phyloP scores from a whole-genome alignment of 1,140 invertebrate genomes.

The Bombus ignitus region DNA sequence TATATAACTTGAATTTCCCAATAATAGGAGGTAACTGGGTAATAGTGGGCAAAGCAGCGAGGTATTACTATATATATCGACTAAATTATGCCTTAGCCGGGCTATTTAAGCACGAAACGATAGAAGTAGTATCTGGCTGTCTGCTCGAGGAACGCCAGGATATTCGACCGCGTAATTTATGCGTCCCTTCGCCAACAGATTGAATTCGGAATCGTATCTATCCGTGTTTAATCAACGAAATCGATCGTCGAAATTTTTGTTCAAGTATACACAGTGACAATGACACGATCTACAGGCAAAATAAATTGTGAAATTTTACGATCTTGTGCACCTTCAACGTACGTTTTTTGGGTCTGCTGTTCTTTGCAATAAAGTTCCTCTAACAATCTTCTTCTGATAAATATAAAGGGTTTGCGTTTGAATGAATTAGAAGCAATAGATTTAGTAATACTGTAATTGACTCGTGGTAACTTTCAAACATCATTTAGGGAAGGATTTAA shows the following conservation, averaged over 20 bases:
- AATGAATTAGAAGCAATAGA: no score
- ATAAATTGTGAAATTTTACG: no score
- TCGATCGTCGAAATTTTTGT: not conserved
- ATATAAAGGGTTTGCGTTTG: no score
- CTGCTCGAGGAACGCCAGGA: not conserved
- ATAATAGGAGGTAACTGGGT: constrained; percentile 53
- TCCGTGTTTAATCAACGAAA: not conserved
- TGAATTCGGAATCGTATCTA: not conserved
- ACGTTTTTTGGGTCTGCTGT: no score
- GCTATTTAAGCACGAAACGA: constrained; percentile 45
- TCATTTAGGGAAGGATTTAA: not conserved
- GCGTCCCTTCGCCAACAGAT: not conserved
- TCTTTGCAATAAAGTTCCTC: no score
- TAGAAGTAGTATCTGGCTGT: constrained; percentile 19
- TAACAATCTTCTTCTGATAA: no score
- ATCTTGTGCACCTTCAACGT: no score
- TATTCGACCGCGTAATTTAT: constrained; percentile 21
- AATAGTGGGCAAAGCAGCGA: constrained; percentile 26
- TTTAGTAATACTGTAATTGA: no score
- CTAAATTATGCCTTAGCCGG: constrained; percentile 49
- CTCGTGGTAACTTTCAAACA: no score
- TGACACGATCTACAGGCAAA: no score
- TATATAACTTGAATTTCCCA: constrained; percentile 32
- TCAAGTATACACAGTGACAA: no score
- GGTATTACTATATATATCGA: constrained; percentile 32